phyloP scores from a whole-genome alignment of 2,888 invertebrate genomes.

The Spodoptera picta region DNA sequence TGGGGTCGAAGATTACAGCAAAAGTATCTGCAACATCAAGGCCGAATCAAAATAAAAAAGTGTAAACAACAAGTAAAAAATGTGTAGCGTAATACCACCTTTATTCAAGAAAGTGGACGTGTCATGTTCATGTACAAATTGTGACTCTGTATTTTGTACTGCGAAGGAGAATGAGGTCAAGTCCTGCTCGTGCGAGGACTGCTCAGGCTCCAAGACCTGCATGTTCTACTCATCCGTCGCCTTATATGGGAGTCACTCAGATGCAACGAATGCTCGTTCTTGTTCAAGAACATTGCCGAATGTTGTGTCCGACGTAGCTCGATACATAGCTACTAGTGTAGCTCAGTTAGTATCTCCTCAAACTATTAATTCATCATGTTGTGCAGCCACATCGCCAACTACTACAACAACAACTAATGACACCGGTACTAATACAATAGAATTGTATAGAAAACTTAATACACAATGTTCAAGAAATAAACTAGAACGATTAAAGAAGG shows the following conservation, averaged over 20 bases:
- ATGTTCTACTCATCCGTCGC: constrained; percentile 21
- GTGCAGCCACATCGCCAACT: neutral
- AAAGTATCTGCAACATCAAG: constrained; percentile 7
- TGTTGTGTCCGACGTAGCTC: neutral
- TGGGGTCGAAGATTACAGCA: constrained; percentile 20
- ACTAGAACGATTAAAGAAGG: no score
- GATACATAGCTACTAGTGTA: neutral
- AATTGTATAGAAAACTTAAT: constrained; percentile 3
- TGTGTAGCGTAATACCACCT: neutral
- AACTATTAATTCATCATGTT: neutral
- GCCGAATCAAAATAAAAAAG: neutral
- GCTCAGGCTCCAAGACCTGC: constrained; percentile 52
- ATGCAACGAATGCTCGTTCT: neutral
- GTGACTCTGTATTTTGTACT: constrained; percentile 64
- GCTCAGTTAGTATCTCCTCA: neutral
- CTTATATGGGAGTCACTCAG: neutral
- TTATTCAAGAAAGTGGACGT: constrained; percentile 29
- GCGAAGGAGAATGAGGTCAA: constrained; percentile 42
- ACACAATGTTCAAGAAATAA: no score
- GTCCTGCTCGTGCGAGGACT: constrained; percentile 49
- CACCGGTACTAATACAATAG: neutral
- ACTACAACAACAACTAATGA: constrained; percentile 1
- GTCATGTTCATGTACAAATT: constrained; percentile 68
- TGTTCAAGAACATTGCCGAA: neutral
- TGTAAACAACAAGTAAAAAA: constrained; percentile 30